Evolutionary conservation across 2,113 vertebrate genomes (phyloP).

Genomic region (Eira barbara): DNA sequence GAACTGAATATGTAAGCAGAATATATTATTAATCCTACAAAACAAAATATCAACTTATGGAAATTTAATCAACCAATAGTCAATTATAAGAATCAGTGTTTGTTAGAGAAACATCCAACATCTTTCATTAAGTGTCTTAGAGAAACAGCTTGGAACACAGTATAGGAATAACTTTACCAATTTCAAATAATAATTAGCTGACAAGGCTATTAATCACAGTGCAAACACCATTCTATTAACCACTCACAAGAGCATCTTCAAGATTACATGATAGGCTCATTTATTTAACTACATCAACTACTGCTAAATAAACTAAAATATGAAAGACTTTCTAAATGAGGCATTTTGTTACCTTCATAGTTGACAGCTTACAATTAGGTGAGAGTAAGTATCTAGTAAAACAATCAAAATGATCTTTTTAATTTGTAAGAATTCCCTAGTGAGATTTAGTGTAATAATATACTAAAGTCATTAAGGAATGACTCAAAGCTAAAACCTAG

Average conservation of each 20-base stretch:
- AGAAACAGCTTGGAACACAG: constrained; percentile 33
- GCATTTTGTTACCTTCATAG: not conserved
- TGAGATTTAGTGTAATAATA: not conserved
- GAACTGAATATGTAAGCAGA: constrained; percentile 30
- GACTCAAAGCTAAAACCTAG: constrained; percentile 33
- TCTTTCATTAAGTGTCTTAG: constrained; percentile 33
- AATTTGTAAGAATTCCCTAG: constrained; percentile 7
- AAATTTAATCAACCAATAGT: constrained; percentile 67
- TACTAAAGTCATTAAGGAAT: constrained; percentile 2
- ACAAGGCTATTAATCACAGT: constrained; percentile 61
- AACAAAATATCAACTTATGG: constrained; percentile 39
- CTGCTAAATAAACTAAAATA: constrained; percentile 51
- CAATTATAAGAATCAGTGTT: constrained; percentile 40
- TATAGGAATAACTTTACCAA: constrained; percentile 54
- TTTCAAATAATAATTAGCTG: constrained; percentile 63
- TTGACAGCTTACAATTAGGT: not conserved
- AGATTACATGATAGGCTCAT: constrained; percentile 52
- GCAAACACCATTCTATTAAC: constrained; percentile 53
- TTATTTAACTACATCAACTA: constrained; percentile 53
- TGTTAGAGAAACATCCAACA: constrained; percentile 32
- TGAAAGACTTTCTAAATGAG: constrained; percentile 41
- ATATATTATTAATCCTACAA: constrained; percentile 32
- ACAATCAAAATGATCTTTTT: constrained; percentile 26
- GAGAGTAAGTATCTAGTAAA: constrained; percentile 40
- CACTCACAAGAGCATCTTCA: constrained; percentile 43